Evolutionary conservation across 1,140 invertebrate genomes (phyloP), one percentile per base, ranked within the genome.

Genomic region (Neomicropteryx cornuta): DNA sequence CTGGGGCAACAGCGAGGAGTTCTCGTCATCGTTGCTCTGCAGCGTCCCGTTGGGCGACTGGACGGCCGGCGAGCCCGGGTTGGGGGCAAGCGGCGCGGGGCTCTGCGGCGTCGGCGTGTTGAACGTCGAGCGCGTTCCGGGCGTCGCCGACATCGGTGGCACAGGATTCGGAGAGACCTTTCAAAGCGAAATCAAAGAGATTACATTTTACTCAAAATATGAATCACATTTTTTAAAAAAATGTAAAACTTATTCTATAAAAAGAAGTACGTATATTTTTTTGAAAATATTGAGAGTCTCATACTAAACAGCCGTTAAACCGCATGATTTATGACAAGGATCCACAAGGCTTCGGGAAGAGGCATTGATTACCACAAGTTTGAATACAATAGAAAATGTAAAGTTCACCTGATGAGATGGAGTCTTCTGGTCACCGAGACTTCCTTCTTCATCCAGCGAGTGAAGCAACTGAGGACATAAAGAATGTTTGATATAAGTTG

Each of bases 361-460:
- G n/a, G n/a, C n/a, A n/a, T n/a, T n/a, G n/a, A n/a, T n/a, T n/a
- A n/a, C n/a, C n/a, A n/a, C n/a, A n/a, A n/a, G n/a, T n/a, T n/a
- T n/a, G n/a, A n/a, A n/a, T n/a, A n/a, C n/a, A n/a, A n/a, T n/a
- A n/a, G n/a, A n/a, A n/a, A n/a, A n/a, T n/a, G n/a, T n/a, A n/a
- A n/a, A n/a, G n/a, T n/a, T n/a, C n/a, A 63, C 60, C 56, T 64
- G 61, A 50, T 59, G 44, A 0, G 65, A 68, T 2, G 65, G 62
- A 20, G 65, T 64, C 37, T 58, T 62, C 32, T 62, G 58, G 23
- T 58, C 58, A 3, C 58, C 58, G 18, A 64, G 58, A 45, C 65
- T 66, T 11, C 77, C 74, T 47, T 80, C 78, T 47, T 79, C 77
- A 30, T 78, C 76, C 28, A 79, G 65, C 5, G 77, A 77, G 46